Base-by-base conservation (phyloP, 2,113 vertebrate species). In the Parotia lawesii region DNA sequence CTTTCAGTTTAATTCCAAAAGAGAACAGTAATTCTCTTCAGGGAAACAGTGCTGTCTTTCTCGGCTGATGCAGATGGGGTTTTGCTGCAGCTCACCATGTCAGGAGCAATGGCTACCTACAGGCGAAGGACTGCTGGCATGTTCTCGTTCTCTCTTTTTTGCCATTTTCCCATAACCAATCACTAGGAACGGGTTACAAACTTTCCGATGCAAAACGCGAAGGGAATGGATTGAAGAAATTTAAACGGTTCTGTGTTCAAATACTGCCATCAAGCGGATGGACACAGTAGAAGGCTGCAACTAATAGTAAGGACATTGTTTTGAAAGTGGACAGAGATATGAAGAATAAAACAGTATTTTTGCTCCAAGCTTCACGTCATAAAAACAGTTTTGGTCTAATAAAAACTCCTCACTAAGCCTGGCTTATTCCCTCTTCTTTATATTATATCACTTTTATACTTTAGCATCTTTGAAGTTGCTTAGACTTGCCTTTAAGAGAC, bases 231-330 rank as follows among this genome's bases (percentile, higher is more conserved):
- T 72, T 10, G 50, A 44, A 40, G 14, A 1, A 3, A 24, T 28
- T 28, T 6, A 9, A 11, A 23, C 0, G 1, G 11, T 96, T 96
- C 86, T 38, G 29, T 94, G 94, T 95, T 93, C 88, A 90, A 50
- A 95, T 86, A 57, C 96, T 97, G 93, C 96, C 97, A 97, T 90
- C 97, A 91, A 93, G 96, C 83, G 97, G 97, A 17, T 13, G 24
- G 12, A 66, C 2, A 4, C 3, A 71, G 69, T 9, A 67, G 22
- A 57, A 67, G 21, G 16, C 28, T 54, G 35, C 23, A n/a, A 50
- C 35, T 50, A 28, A 35, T 6, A 53, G 37, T 2, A 16, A 40
- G 33, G 29, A 6, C 61, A 8, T 20, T 0, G 2, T 54, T 92
- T 38, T 1, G 1, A 67, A 80, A 50, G 35, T 10, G 29, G 29